A percentile compares a stretch with the other conserved stretches of the same genome.
phyloP scores from a whole-genome alignment of 64 coral and sea anemone genomes.

The Dendrophyllia cribrosa region DNA sequence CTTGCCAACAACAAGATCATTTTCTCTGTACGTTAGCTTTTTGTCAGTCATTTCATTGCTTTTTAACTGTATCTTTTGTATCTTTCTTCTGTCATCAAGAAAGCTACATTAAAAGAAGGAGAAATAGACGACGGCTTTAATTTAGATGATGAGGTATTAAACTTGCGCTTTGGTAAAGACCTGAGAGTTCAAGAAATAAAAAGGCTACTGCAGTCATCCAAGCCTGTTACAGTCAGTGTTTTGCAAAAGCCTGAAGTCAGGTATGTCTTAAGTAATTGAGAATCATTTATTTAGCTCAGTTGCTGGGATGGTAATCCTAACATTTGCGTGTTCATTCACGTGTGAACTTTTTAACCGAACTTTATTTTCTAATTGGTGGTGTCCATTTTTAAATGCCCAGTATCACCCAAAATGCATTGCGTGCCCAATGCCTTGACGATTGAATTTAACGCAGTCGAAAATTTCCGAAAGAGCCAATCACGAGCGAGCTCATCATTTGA shows the following conservation, averaged over 20 bases:
- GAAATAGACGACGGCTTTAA: slow-evolving; percentile 87
- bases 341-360: too few species aligned
- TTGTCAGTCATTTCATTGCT: background rate
- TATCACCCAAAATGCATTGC: too few species aligned
- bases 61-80: background rate
- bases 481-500: too few species aligned
- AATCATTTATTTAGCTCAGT: too few species aligned
- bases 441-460: too few species aligned
- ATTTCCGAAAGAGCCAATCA: too few species aligned
- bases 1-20: too few species aligned
- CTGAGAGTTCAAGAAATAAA: slow-evolving; percentile 85
- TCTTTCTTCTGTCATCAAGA: slow-evolving; percentile 43
- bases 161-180: slow-evolving; percentile 93
- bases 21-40: background rate
- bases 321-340: too few species aligned
- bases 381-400: too few species aligned
- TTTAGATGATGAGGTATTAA: slow-evolving; percentile 92
- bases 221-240: slow-evolving; percentile 85
- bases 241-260: slow-evolving; percentile 99
- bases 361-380: too few species aligned
- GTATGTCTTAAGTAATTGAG: slow-evolving; percentile 14
- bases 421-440: too few species aligned
- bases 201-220: slow-evolving; percentile 90
- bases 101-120: slow-evolving; percentile 75
- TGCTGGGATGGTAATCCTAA: too few species aligned